Evolutionary conservation across 2,113 vertebrate species (phyloP), one percentile per base, ranked within the genome.

Genomic region (Arothron firmamentum): DNA sequence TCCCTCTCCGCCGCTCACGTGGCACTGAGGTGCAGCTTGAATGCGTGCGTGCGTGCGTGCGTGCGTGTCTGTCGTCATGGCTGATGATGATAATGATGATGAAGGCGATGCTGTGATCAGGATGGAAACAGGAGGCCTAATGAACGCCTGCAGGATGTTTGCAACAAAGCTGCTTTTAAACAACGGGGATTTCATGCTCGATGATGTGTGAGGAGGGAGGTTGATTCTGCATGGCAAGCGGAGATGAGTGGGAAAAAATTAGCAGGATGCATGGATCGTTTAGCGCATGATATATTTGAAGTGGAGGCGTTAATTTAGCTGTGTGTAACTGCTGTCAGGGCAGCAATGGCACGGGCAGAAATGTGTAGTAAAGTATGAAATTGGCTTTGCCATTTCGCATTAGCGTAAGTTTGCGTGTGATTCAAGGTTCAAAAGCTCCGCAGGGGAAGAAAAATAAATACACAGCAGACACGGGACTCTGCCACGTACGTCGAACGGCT

Each of bases 141-240:
- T 78, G 62, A 74, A 68, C 31, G 63, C 18, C 1, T 4, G 63
- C 54, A 38, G 64, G 68, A 79, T 72, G 52, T 72, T 72, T 68
- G 57, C 23, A 62, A 56, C 55, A 63, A 62, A 72, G 60, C 59
- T 28, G 59, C 42, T 38, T 73, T 56, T 28, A 53, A 69, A 74
- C 38, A 41, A 70, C 50, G 28, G 4, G 55, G 70, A 81, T 67
- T 60, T 72, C 47, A 78, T 68, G 73, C 75, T 55, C 53, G 23
- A 19, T 70, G 82, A 72, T 56, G 60, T 19, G 51, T 9, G 63
- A 16, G 21, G 19, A 3, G 12, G 46, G 51, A n/a, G 25, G 1
- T 54, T 18, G 3, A 6, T n/a, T 47, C 48, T 19, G n/a, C 11
- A 19, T 54, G 41, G 18, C 31, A 25, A 56, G 34, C 25, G 11